Base-by-base conservation (phyloP, 2,113 vertebrate species). In the Pleuronectes platessa region DNA sequence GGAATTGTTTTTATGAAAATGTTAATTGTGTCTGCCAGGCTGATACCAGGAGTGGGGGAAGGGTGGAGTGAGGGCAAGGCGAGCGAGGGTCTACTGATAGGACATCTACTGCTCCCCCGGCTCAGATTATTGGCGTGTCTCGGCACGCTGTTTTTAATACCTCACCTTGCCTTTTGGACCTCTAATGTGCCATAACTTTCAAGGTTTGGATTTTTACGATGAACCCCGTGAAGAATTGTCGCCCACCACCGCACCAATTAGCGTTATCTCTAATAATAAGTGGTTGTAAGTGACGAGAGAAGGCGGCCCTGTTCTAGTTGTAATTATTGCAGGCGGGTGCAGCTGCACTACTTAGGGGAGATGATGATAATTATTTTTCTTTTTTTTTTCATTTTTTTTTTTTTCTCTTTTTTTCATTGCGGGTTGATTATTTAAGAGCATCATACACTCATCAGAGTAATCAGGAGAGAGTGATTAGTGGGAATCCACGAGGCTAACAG, bases 1-100 rank as follows among this genome's bases (percentile, higher is more conserved):
- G 96, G 97, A 97, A 97, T 98, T 97, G 97, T 99, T 98, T 94
- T 97, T 97, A 97, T 96, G 96, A 97, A 97, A 98, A 98, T 98
- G 97, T 98, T 97, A 94, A 97, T 97, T 96, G 98, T 96, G 95
- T 97, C 96, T 99, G 96, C 96, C 95, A 94, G 95, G 91, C 91
- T 89, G 90, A 92, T 91, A 90, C 88, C 83, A 64, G 59, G 79
- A 81, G 66, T 83, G 88, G 88, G 86, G 88, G 92, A 76, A 77
- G 82, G 90, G 83, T 62, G 84, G 74, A 88, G 84, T 58, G 84
- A 85, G 89, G 89, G 85, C 88, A 89, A 81, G 75, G 93, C 94
- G 94, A 11, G 93, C 94, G 94, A 95, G 93, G 80, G 86, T 76
- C 86, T 82, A 82, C 88, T 87, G 83, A 89, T 85, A 85, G 90